A percentile compares a stretch with the other conserved stretches of the same genome.
Conservation (phyloP, 2,888 invertebrate genomes). For the Cetonia aurata region DNA sequence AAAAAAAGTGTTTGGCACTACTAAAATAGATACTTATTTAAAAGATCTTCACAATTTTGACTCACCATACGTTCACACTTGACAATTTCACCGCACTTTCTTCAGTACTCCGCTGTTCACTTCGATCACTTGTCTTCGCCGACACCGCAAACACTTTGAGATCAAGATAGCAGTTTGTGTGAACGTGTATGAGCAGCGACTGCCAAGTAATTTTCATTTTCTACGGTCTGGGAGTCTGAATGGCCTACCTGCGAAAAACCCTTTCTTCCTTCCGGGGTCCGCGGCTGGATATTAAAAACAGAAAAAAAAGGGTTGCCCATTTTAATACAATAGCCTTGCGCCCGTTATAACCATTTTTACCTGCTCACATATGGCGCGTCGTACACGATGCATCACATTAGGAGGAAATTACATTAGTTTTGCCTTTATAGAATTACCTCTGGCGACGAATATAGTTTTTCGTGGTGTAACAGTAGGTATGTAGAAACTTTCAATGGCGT, state of each 20-base stretch:
- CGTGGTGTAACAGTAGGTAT: constrained; percentile 12
- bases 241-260: constrained; percentile 65
- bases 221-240: constrained; percentile 58
- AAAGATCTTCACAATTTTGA: not conserved
- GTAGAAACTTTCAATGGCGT: constrained; percentile 5
- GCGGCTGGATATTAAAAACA: constrained; percentile 56
- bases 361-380: constrained; percentile 64
- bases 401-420: constrained; percentile 44
- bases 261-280: constrained; percentile 65
- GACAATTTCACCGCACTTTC: not conserved
- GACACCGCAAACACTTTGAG: constrained; percentile 15
- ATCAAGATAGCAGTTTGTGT: constrained; percentile 44
- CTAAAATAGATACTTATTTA: not conserved
- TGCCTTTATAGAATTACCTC: constrained; percentile 16
- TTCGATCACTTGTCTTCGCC: constrained; percentile 18
- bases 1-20: not conserved
- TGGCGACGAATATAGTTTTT: constrained; percentile 13
- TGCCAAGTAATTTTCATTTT: constrained; percentile 62
- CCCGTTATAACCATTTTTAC: constrained; percentile 55
- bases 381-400: constrained; percentile 45
- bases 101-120: constrained; percentile 10
- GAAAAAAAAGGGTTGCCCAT: constrained; percentile 61
- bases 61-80: not conserved
- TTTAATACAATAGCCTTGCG: constrained; percentile 58
- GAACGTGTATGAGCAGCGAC: constrained; percentile 52